Base-by-base conservation (phyloP, 2,888 invertebrate genomes). In the Selenia dentaria region DNA sequence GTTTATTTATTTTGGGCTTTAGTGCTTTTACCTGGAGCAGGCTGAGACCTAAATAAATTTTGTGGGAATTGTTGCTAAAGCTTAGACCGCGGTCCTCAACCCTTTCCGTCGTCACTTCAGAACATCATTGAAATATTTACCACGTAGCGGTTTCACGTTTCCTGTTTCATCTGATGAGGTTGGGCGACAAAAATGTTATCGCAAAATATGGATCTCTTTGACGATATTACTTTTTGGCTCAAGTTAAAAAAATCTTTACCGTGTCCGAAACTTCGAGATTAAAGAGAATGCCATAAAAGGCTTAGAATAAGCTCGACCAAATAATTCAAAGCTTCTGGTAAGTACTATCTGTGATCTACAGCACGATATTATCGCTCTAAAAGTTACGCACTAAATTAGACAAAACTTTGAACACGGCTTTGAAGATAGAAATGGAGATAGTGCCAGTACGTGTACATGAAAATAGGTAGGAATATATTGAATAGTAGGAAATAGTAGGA, bases 61-160 rank as follows among this genome's bases (percentile, higher is more conserved):
- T 38, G 36, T n/a, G 43, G 29, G 32, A 36, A 35, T 50, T 40
- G 39, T 41, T 28, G 36, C 32, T 20, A 25, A 32, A 11, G 25
- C n/a, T n/a, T n/a, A n/a, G n/a, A n/a, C 33, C 26, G 48, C 38
- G 51, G 51, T 40, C 47, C 33, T 44, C 42, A 50, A 45, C 42
- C 46, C 51, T 40, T 54, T 25, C 44, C 43, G 46, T 51, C 45
- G 51, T 59, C 52, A 57, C 47, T 54, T 39, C 13, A 10, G 37
- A 38, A 33, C 29, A 55, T 49, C 45, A 57, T 42, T 49, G 42
- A 46, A 46, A 52, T 57, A 54, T 54, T 46, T 52, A 47, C 33
- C 36, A 10, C 18, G 25, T 13, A 36, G 11, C 10, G 22, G n/a
- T 32, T 46, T 40, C 10, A 36, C 37, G 31, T 48, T 46, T 27